Evolutionary conservation across 2,888 invertebrate species (phyloP).

Genomic region (Diarsia mendica): DNA sequence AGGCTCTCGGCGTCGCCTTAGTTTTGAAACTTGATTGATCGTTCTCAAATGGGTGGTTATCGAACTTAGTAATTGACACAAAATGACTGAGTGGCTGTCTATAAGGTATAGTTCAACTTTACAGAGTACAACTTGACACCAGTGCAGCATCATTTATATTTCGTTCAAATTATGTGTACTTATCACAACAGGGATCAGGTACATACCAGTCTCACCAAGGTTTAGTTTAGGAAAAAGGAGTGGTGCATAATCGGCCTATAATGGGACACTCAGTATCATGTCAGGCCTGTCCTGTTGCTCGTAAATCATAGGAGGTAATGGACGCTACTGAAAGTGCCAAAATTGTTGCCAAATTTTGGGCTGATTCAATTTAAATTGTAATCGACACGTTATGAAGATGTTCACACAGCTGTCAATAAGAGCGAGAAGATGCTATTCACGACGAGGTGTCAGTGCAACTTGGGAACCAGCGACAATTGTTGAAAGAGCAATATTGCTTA

Average conservation of each 20-base stretch:
- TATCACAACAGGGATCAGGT: background rate
- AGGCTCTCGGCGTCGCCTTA: slow-evolving; percentile 13
- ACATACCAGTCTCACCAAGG: too few relatives aligned
- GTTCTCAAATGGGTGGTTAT: background rate
- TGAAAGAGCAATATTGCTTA: background rate
- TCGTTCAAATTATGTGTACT: background rate
- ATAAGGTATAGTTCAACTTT: background rate
- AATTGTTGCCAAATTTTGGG: too few relatives aligned
- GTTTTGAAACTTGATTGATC: slow-evolving; percentile 36
- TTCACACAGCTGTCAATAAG: too few relatives aligned
- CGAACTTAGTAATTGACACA: slow-evolving; percentile 10
- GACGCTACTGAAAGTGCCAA: too few relatives aligned
- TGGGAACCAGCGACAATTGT: background rate
- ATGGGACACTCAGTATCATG: too few relatives aligned
- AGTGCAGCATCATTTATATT: background rate
- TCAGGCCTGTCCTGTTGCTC: background rate
- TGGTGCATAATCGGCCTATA: background rate
- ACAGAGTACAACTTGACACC: background rate
- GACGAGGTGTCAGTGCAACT: background rate
- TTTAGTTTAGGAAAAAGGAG: background rate
- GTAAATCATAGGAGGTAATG: too few relatives aligned
- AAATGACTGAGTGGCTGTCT: slow-evolving; percentile 1
- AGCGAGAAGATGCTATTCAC: too few relatives aligned
- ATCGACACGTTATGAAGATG: too few relatives aligned
- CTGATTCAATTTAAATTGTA: too few relatives aligned